phyloP scores from a whole-genome alignment of 2,113 vertebrate genomes.

The Gavialis gangeticus region DNA sequence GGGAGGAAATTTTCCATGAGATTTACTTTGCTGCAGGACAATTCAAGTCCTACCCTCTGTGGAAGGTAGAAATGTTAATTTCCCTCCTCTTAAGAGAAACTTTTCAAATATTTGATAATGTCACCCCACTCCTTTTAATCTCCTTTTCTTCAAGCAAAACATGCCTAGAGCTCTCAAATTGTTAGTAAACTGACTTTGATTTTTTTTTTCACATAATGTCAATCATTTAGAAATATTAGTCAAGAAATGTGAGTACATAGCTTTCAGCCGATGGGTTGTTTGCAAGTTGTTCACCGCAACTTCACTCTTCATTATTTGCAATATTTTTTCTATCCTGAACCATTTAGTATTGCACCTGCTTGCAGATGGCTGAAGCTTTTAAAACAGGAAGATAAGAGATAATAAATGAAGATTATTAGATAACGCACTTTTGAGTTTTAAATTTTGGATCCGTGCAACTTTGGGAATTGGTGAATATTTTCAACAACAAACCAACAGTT shows the following conservation, averaged over 20 bases:
- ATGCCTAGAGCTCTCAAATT: background rate
- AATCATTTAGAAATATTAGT: background rate
- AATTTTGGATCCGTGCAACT: background rate
- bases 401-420: background rate
- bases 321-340: background rate
- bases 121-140: too few species aligned
- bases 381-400: background rate
- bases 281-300: accelerated
- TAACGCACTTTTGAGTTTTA: background rate
- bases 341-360: background rate
- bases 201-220: background rate
- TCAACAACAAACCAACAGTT: background rate
- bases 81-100: too few species aligned
- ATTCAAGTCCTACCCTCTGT: too few species aligned
- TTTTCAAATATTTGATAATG: too few species aligned
- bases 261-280: background rate
- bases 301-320: background rate
- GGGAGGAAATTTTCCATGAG: too few species aligned
- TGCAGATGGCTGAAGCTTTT: background rate
- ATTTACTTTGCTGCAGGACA: too few species aligned
- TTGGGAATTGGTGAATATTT: background rate
- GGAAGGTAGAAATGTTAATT: too few species aligned
- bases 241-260: background rate
- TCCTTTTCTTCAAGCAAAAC: too few species aligned
- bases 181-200: background rate